phyloP scores from a whole-genome alignment of 2,797 vertebrate species.

The Cheirogaleus major region DNA sequence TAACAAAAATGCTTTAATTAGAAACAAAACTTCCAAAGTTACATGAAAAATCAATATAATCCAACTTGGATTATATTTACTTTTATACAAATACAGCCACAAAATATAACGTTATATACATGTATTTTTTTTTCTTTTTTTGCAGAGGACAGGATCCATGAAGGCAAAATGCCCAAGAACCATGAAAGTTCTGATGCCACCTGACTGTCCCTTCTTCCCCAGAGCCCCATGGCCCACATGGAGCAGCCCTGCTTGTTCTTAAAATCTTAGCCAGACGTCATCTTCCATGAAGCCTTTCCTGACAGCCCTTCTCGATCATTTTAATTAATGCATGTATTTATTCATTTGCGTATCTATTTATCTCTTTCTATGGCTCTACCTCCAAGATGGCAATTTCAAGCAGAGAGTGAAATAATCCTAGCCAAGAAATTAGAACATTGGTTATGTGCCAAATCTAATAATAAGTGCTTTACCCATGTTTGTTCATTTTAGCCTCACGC shows the following conservation, averaged over 20 bases:
- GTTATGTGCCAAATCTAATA: background rate
- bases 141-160: background rate
- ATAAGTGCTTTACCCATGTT: background rate
- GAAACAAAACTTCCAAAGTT: background rate
- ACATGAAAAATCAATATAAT: background rate
- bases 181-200: background rate
- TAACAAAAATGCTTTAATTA: background rate
- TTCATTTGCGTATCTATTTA: background rate
- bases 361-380: background rate
- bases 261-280: background rate
- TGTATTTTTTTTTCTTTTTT: background rate
- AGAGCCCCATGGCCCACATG: background rate
- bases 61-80: background rate
- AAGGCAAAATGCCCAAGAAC: background rate
- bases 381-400: background rate
- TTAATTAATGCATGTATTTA: constrained; percentile 37
- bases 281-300: background rate
- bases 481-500: background rate
- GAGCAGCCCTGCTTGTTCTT: background rate
- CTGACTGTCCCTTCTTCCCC: background rate
- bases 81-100: background rate
- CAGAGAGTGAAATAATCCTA: constrained; percentile 15
- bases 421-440: background rate
- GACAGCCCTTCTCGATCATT: background rate
- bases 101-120: background rate